These are phyloP conservation scores for Erebia ligea DNA, from an alignment of 2,888 invertebrate species.

Conservation along the genomic window DNA sequence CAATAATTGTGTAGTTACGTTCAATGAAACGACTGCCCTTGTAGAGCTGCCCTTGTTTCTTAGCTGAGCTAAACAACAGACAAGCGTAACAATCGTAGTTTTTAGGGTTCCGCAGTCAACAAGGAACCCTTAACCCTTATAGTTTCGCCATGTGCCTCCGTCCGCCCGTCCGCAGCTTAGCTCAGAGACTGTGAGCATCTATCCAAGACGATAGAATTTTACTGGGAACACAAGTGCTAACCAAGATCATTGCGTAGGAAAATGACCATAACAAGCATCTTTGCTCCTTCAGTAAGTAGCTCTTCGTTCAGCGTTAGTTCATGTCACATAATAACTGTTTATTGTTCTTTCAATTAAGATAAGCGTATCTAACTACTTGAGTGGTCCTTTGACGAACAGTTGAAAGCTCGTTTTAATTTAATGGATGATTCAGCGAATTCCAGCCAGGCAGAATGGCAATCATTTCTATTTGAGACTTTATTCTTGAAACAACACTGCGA, in stretches of 20 bases:
- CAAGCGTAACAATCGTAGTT: too few species aligned
- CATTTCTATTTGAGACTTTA: slow-evolving; percentile 53
- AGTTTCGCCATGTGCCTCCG: too few species aligned
- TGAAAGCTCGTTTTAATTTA: slow-evolving; percentile 59
- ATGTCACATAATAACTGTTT: background rate
- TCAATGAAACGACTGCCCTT: slow-evolving; percentile 48
- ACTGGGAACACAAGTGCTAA: too few species aligned
- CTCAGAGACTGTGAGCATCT: too few species aligned
- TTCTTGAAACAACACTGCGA: background rate
- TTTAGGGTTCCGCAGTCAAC: too few species aligned
- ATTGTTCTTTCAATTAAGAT: background rate
- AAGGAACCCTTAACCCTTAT: too few species aligned
- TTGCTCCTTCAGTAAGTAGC: background rate
- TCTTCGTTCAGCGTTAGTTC: background rate
- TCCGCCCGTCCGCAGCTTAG: too few species aligned
- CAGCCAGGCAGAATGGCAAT: slow-evolving; percentile 48
- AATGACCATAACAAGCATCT: background rate
- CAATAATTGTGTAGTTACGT: slow-evolving; percentile 42
- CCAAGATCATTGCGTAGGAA: background rate
- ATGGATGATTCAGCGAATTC: slow-evolving; percentile 59
- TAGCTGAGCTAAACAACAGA: too few species aligned
- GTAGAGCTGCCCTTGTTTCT: slow-evolving; percentile 12
- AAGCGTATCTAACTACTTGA: background rate
- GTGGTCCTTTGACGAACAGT: slow-evolving; percentile 1
- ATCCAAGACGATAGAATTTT: too few species aligned